Evolutionary conservation across 2,113 vertebrate species (phyloP), one percentile per base, ranked within the genome.

Genomic region (Oxyruncus cristatus): DNA sequence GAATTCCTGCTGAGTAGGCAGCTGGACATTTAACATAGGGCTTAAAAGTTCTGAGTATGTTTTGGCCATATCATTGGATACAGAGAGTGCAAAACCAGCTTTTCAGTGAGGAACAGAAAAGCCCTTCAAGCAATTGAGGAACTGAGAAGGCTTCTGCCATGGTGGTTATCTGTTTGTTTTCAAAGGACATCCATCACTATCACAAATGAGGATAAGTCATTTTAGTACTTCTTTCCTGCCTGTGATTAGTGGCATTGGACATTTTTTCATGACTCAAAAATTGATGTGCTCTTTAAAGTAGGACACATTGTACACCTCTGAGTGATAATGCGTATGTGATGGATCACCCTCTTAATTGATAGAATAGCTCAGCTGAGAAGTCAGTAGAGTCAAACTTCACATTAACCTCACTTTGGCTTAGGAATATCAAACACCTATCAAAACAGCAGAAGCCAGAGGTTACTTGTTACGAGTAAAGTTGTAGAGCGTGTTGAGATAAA

Each of bases 391-490:
- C 92, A 93, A 94, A 93, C 37, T 95, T 93, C 82, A 75, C 88
- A 95, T 97, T 97, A 91, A 96, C 85, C 66, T 96, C 44, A 55
- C 52, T 92, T 39, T 41, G 19, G 23, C 28, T 87, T 37, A 67
- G 83, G 91, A 91, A 95, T 96, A 85, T 92, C 90, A 97, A 91
- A 71, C 70, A 75, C 71, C 61, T 82, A 59, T 88, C 89, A 91
- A 56, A 81, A 61, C 52, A 86, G 42, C n/a, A 70, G 65, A 88
- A 96, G 65, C 19, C 85, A 83, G 90, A 81, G 68, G 65, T 84
- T 96, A 56, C 49, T 47, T 75, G 39, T 53, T 93, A 65, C 8
- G 41, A 78, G 33, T 28, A 44, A 94, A 92, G 68, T 17, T 81
- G 68, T 52, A 80, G 63, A 93, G 19, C 44, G 70, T 19, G 26